phyloP scores from a whole-genome alignment of 2,888 invertebrate genomes.

The Patella depressa region DNA sequence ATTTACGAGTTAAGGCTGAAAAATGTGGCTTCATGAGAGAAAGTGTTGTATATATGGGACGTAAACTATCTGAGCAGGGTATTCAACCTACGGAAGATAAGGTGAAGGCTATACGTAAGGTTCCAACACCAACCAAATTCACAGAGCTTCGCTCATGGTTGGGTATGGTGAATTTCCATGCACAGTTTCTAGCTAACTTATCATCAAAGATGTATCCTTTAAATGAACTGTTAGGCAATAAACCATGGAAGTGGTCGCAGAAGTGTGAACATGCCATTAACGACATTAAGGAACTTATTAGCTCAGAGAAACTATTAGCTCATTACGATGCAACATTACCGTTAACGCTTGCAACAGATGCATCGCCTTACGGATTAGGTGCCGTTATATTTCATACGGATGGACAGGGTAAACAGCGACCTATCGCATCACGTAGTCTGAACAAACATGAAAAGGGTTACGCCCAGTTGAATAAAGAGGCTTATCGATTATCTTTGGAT shows the following conservation, averaged over 20 bases:
- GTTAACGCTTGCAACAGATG: constrained; percentile 19
- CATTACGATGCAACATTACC: constrained; percentile 18
- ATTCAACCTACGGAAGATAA: constrained; percentile 18
- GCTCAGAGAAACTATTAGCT: constrained; percentile 18
- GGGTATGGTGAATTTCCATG: constrained; percentile 24
- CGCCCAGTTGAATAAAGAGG: constrained; percentile 69
- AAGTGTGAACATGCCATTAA: constrained; percentile 17
- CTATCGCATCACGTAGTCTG: constrained; percentile 20
- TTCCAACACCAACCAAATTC: constrained; percentile 17
- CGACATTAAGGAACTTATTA: constrained; percentile 8
- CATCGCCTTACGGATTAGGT: constrained; percentile 27
- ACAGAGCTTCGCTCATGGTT: constrained; percentile 20
- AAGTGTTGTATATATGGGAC: constrained; percentile 12
- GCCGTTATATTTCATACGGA: constrained; percentile 25
- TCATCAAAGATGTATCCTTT: constrained; percentile 15
- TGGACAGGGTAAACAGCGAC: constrained; percentile 16
- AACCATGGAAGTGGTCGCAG: constrained; percentile 15
- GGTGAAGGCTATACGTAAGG: constrained; percentile 19
- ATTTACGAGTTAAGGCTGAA: constrained; percentile 15
- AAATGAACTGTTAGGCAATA: constrained; percentile 12
- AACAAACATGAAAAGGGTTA: constrained; percentile 45
- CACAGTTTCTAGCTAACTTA: constrained; percentile 4
- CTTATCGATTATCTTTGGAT: constrained; percentile 42
- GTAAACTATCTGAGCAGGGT: not conserved
- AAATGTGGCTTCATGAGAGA: constrained; percentile 21